phyloP scores from a whole-genome alignment of 2,113 vertebrate genomes.

The pig (Sus scrofa) region T2T-Sscrofa CM000812.6:232750001-232750500 shows the following conservation, averaged over 20 bases:
- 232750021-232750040: too few relatives aligned
- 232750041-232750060: too few relatives aligned
- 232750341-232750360: constrained; percentile 97
- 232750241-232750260: constrained; percentile 37
- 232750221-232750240: not conserved
- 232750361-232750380: constrained; percentile 98
- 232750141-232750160: not conserved
- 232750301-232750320: constrained; percentile 98
- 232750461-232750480: constrained; percentile 81
- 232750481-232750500: not conserved
- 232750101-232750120: not conserved
- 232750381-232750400: constrained; percentile 97
- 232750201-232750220: not conserved
- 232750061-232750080: not conserved
- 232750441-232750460: constrained; percentile 97
- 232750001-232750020: too few relatives aligned
- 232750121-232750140: not conserved
- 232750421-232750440: constrained; percentile 97
- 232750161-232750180: constrained; percentile 17
- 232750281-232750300: constrained; percentile 71
- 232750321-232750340: constrained; percentile 98
- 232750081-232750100: not conserved
- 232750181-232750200: constrained; percentile 41
- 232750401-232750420: constrained; percentile 94
- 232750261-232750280: constrained; percentile 11